Conservation (phyloP, 2,888 invertebrate species). For the Selenia dentaria region DNA sequence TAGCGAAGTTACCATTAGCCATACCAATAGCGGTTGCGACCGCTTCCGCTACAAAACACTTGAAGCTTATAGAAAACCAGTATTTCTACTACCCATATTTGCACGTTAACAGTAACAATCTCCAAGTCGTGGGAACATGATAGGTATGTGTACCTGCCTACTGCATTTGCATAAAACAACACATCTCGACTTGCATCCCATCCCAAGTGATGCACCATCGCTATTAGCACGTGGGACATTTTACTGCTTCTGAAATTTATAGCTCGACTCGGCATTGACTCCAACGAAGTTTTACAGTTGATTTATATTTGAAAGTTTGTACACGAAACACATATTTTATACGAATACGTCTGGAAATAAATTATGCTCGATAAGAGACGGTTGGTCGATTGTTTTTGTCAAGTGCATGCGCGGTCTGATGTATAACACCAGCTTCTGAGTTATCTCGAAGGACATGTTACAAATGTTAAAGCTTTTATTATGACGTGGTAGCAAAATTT, state of each 20-base stretch:
- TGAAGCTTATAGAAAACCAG: constrained; percentile 13
- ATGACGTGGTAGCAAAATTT: no score
- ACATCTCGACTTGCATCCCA: neutral
- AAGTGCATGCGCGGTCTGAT: neutral
- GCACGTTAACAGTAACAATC: constrained; percentile 31
- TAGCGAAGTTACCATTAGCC: no score
- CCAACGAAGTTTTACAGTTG: constrained; percentile 26
- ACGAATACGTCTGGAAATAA: constrained; percentile 1
- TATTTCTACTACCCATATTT: constrained; percentile 26
- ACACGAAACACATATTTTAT: constrained; percentile 23
- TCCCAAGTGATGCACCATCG: constrained; percentile 7
- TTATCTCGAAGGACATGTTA: neutral
- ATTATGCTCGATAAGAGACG: neutral
- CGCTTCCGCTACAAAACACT: neutral
- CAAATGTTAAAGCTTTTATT: no score
- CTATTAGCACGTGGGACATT: constrained; percentile 16
- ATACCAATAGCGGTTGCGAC: neutral
- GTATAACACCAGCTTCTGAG: neutral
- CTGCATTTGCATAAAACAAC: neutral
- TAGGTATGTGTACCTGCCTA: neutral
- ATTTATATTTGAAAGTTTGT: constrained; percentile 37
- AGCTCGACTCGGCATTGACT: neutral
- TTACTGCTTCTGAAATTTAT: constrained; percentile 19
- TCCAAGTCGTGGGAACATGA: constrained; percentile 14
- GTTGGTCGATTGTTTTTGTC: constrained; percentile 7